Base-by-base conservation (phyloP, 2,113 vertebrate species). In the Chloroceryle aenea region DNA sequence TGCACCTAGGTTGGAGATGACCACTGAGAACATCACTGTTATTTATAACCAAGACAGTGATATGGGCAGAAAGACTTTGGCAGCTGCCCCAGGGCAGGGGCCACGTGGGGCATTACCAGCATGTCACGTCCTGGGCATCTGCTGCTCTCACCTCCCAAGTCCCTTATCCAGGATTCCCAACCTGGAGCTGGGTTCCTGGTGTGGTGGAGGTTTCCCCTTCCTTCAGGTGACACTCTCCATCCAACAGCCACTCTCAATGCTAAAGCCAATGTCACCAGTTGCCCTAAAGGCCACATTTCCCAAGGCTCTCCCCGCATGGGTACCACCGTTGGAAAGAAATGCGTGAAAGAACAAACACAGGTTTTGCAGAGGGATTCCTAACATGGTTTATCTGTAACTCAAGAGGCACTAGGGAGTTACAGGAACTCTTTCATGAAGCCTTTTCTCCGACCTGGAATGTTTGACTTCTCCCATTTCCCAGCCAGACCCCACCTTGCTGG, bases 31-130 rank as follows among this genome's bases (percentile, higher is more conserved):
- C 67, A 75, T 48, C 30, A 9, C 71, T 81, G 43, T 40, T 86
- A 55, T 89, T 67, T 38, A 75, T 30, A 75, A 55, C 22, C 32
- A 42, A 5, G 16, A 61, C 68, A 30, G 32, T 42, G 75, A 71
- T 21, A 21, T 0, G 42, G 71, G 43, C 83, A 85, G 40, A 67
- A 89, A 67, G 86, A 93, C 52, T 84, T 43, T 10, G 1, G 73
- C 56, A 53, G 87, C 53, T 87, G 53, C 29, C 50, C 68, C 0
- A 0, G 43, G 14, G 14, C 87, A 68, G 42, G 36, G 53, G n/a
- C 61, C 52, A 5, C n/a, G 8, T 0, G 0, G 22, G 5, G 26
- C 23, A 29, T 42, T 30, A 47, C 26, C 45, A 48, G 30, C 40
- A 25, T 0, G 0, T 32, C 72, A 29, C 2, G 3, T 79, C 71